Evolutionary conservation across 2,797 vertebrate genomes (phyloP), one percentile per base, ranked within the genome.

Genomic region (Setipinna tenuifilis): DNA sequence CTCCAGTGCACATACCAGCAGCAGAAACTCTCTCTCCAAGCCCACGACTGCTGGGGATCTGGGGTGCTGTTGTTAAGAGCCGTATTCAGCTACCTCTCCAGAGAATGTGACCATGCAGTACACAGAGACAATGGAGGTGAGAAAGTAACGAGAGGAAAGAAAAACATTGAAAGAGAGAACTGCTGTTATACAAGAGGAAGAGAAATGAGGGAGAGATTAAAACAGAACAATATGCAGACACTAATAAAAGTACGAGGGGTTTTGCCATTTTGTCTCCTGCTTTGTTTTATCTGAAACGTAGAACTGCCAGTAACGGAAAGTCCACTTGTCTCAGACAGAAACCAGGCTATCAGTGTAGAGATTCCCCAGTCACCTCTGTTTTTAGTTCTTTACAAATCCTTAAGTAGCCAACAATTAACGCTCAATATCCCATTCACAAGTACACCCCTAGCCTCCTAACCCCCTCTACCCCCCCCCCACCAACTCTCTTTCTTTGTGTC

Each of bases 371-470:
- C 87, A 89, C 87, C 91, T 91, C 91, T 86, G 89, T 85, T 61
- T 14, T 87, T 89, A 57, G 83, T 84, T 85, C 85, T 62, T 82
- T 84, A 85, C 71, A 17, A 83, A 57, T 81, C 83, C 82, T 25
- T 86, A 41, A 89, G 86, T 88, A 83, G 90, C 91, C 89, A 90
- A 89, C 91, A 93, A 92, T 93, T 91, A 93, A 88, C 86, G 86
- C 81, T 90, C 88, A 91, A 95, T 92, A 92, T 88, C 88, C 92
- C 90, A 92, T 94, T 94, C 91, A 92, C 92, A 91, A 78, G 5
- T 93, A 92, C 50, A 54, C 50, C 50, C 50, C 50, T 14, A 9
- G 2, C 50, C 50, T 7, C 50, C 50, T 14, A 0, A 54, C 50
- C 50, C 14, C 2, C 50, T 7, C 7, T 54, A 92, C 89, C 84